Base-by-base conservation (phyloP, 2,888 invertebrate genomes). In the Celastrina argiolus region DNA sequence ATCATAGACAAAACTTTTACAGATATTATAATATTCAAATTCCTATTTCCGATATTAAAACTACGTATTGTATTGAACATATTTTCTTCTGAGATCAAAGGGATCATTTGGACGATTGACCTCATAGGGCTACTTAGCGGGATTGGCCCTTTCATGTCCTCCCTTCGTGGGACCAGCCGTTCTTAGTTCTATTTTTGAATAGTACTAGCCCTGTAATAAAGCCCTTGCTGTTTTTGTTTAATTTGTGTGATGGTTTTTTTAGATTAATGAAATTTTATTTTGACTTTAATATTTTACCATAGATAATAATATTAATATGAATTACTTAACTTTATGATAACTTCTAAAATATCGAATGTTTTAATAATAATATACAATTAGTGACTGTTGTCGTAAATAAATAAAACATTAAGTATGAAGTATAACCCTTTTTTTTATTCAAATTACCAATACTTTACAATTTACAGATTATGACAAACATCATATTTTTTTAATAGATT, bases 101-200 rank as follows among this genome's bases (percentile, higher is more conserved):
- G 76, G 75, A 74, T 72, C 74, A 77, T 81, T 80, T 74, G 81
- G 78, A 69, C 84, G 78, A 86, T 87, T 87, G 87, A 87, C 84
- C 87, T 85, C 77, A 77, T 74, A 61, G 70, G 77, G 85, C 87
- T 85, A 89, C 88, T 89, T 81, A 88, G 80, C 67, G 70, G 68
- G 75, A 88, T 88, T 87, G 81, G 82, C 81, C 82, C 81, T 87
- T 89, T 88, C 51, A 51, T 51, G 51, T 51, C 51, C 22, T 51
- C 51, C 51, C 22, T 51, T 26, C 22, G 18, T 18, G 45, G 51
- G 45, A 18, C 18, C n/a, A n/a, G n/a, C n/a, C n/a, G n/a, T n/a
- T n/a, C n/a, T n/a, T 18, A 45, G 51, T 51, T 51, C 22, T 51
- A 51, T 51, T 51, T 51, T 51, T 51, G 51, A 51, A 51, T 51